Evolutionary conservation across 2,888 invertebrate species (phyloP).

Genomic region (Nineta flava): DNA sequence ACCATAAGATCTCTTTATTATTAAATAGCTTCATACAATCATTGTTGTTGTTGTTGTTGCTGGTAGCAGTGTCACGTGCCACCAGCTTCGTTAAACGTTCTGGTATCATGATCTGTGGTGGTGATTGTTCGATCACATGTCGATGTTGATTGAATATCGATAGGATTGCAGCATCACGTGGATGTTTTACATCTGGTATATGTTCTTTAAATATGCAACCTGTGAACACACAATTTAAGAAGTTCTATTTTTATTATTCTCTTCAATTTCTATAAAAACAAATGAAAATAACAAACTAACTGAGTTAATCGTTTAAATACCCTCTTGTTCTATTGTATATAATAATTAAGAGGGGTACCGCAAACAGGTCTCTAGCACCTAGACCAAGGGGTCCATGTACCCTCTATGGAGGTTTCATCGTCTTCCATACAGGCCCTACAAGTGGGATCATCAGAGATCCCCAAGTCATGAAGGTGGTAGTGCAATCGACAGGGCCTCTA

Average conservation of each 20-base stretch:
- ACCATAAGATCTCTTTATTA: conserved; percentile 49
- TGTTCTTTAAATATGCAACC: conserved; percentile 64
- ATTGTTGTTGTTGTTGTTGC: background rate
- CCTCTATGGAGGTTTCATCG: too few relatives aligned
- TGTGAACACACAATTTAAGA: conserved; percentile 23
- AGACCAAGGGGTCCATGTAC: too few relatives aligned
- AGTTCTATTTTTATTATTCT: background rate
- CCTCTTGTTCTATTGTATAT: too few relatives aligned
- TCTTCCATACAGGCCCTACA: too few relatives aligned
- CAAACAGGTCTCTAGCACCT: too few relatives aligned
- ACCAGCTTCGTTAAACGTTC: conserved; percentile 51
- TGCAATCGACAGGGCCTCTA: too few relatives aligned
- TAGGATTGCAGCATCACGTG: conserved; percentile 49
- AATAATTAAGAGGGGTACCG: too few relatives aligned
- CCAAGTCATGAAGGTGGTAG: too few relatives aligned
- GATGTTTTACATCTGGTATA: conserved; percentile 42
- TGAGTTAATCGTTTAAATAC: too few relatives aligned
- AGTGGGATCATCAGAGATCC: too few relatives aligned
- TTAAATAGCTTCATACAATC: background rate
- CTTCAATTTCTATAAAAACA: too few relatives aligned
- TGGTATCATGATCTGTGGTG: conserved; percentile 50
- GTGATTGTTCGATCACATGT: conserved; percentile 43
- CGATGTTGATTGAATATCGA: conserved; percentile 39
- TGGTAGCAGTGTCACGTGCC: conserved; percentile 26
- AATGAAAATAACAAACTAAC: too few relatives aligned